phyloP scores from a whole-genome alignment of 37 sponge, comb jelly and placozoan species.

The Spongia lamella region DNA sequence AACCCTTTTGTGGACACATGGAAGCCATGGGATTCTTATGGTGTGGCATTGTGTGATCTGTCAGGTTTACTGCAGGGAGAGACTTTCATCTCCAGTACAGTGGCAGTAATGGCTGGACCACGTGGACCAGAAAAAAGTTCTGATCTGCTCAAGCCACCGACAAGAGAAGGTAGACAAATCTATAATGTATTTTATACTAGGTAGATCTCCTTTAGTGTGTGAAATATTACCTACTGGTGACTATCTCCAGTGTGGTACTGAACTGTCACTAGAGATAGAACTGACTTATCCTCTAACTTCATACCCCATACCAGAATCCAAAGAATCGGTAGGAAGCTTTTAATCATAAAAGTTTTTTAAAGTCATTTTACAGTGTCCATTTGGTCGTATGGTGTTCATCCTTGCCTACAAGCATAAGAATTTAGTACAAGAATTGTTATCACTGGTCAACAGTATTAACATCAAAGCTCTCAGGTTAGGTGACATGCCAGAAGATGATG shows the following conservation, averaged over 20 bases:
- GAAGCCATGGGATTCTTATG: slow-evolving; percentile 58
- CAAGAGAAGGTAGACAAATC: too few relatives aligned
- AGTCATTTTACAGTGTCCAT: slow-evolving; percentile 59
- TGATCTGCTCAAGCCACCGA: too few relatives aligned
- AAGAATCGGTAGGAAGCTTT: neutral
- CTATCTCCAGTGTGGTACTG: slow-evolving; percentile 45
- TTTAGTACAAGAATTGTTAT: slow-evolving; percentile 45
- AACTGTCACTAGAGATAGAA: slow-evolving; percentile 43
- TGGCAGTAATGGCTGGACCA: slow-evolving; percentile 58
- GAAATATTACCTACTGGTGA: slow-evolving; percentile 46
- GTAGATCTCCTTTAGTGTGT: neutral
- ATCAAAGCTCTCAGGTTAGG: slow-evolving; percentile 52
- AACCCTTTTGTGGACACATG: slow-evolving; percentile 33
- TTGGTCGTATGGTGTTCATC: slow-evolving; percentile 74
- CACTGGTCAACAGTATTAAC: slow-evolving; percentile 55
- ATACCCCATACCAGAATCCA: neutral
- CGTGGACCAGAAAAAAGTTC: slow-evolving; percentile 1
- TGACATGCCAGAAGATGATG: slow-evolving; percentile 50
- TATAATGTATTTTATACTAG: neutral
- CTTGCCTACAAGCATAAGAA: slow-evolving; percentile 24
- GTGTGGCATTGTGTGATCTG: slow-evolving; percentile 76
- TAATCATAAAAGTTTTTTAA: neutral
- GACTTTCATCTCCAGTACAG: slow-evolving; percentile 36
- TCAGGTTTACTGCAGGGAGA: slow-evolving; percentile 62
- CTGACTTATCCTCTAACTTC: slow-evolving; percentile 37